A percentile compares a stretch with the other conserved stretches of the same genome.
Evolutionary conservation across 2,113 vertebrate species (phyloP).

Genomic region (Raphicerus campestris): DNA sequence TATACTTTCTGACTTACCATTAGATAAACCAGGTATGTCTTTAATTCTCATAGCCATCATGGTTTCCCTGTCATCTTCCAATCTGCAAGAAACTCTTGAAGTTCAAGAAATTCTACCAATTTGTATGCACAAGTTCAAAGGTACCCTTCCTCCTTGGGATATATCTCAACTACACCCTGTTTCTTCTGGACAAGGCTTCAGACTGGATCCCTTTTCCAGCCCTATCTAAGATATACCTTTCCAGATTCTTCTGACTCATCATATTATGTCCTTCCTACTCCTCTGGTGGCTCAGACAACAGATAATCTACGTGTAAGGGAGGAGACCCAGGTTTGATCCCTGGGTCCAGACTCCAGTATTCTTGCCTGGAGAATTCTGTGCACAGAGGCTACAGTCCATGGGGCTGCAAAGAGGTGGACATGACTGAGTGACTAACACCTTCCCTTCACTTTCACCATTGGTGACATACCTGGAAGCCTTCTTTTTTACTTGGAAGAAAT

Average conservation of each 20-base stretch:
- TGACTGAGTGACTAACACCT: background rate
- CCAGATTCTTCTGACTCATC: background rate
- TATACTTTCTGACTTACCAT: background rate
- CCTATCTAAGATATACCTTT: background rate
- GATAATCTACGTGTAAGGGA: background rate
- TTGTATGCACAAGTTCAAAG: background rate
- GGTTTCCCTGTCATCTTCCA: background rate
- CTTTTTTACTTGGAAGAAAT: background rate
- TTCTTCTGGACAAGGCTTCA: background rate
- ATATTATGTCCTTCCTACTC: background rate
- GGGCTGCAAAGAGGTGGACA: background rate
- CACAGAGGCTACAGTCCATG: background rate
- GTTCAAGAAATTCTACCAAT: background rate
- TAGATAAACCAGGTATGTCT: background rate
- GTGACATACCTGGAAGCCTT: background rate
- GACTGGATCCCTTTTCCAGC: background rate
- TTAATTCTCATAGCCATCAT: background rate
- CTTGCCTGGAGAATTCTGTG: background rate
- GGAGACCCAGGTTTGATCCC: background rate
- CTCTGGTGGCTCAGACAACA: background rate
- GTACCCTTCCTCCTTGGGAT: background rate
- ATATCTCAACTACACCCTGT: background rate
- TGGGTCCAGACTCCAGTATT: background rate
- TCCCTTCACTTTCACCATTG: background rate
- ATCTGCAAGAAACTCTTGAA: background rate